These are phyloP conservation scores for Pycnonotus jocosus DNA, from an alignment of 2,113 vertebrate genomes.

Conservation along the genomic window DNA sequence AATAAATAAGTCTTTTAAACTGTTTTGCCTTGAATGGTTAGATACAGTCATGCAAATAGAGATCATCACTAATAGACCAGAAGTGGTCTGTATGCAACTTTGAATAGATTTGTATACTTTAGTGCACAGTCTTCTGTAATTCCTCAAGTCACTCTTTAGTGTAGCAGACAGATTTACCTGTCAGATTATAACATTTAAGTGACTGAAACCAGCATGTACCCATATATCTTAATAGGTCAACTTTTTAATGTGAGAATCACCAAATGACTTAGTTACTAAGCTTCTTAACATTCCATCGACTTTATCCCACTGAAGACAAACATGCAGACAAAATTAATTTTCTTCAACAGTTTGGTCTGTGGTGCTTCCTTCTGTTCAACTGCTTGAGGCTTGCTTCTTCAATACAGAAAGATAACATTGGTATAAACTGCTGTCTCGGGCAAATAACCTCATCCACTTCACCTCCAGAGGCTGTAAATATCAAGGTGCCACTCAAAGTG, in stretches of 20 bases:
- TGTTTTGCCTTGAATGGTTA: background rate
- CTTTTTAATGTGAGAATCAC: background rate
- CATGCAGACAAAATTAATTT: constrained; percentile 10
- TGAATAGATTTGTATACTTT: constrained; percentile 5
- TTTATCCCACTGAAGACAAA: background rate
- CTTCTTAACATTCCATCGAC: background rate
- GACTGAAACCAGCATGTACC: background rate
- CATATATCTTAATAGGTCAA: background rate
- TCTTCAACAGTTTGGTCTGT: background rate
- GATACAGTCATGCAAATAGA: background rate
- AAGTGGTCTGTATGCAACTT: background rate
- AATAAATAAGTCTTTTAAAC: constrained; percentile 37
- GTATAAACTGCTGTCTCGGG: background rate
- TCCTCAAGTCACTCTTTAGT: background rate
- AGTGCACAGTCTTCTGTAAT: background rate
- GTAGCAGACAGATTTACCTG: background rate
- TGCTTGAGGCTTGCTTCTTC: background rate
- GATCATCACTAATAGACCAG: constrained; percentile 12
- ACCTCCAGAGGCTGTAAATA: background rate
- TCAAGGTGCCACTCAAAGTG: constrained; percentile 38
- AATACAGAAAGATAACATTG: background rate
- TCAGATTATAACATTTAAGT: background rate
- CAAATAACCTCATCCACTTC: constrained; percentile 7
- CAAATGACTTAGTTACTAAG: background rate
- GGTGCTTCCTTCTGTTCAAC: background rate